These are phyloP conservation scores for Phrynocephalus guinanensis DNA, from an alignment of 2,797 vertebrate species.

Conservation along the genomic window DNA sequence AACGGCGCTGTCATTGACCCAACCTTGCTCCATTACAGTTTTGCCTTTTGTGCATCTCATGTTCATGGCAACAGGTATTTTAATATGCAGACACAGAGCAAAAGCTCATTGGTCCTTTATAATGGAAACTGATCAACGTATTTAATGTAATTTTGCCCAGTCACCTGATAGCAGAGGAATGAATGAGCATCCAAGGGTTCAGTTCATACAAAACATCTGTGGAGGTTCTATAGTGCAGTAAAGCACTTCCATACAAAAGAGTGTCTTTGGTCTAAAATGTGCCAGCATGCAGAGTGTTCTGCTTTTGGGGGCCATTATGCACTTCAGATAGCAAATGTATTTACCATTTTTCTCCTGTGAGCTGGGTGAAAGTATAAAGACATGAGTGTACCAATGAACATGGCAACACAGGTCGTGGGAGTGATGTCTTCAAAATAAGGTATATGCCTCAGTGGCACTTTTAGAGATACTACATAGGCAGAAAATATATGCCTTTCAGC, in stretches of 20 bases:
- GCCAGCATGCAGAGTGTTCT: slow-evolving; percentile 3
- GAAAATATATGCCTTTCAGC: neutral
- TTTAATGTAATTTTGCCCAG: slow-evolving; percentile 16
- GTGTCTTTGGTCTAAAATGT: neutral
- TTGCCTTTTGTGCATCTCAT: slow-evolving; percentile 97
- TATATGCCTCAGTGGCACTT: neutral
- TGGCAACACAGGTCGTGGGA: neutral
- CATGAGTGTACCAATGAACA: neutral
- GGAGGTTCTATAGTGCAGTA: slow-evolving; percentile 10
- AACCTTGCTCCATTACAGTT: slow-evolving; percentile 97
- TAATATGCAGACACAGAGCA: slow-evolving; percentile 54
- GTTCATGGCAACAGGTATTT: slow-evolving; percentile 97
- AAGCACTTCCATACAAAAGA: slow-evolving; percentile 19
- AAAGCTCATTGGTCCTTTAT: slow-evolving; percentile 43
- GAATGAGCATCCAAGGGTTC: slow-evolving; percentile 37
- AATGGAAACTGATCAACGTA: slow-evolving; percentile 15
- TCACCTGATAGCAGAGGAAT: slow-evolving; percentile 10
- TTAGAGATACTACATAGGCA: neutral
- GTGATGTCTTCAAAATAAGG: neutral
- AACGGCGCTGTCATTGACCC: slow-evolving; percentile 91
- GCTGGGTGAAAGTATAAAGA: neutral
- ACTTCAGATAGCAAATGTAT: neutral
- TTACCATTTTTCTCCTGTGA: neutral
- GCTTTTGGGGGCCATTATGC: slow-evolving; percentile 2
- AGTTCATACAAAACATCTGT: slow-evolving; percentile 8